These are phyloP conservation scores for Todiramphus chloris DNA, from an alignment of 2,113 vertebrate genomes.

Conservation along the genomic window DNA sequence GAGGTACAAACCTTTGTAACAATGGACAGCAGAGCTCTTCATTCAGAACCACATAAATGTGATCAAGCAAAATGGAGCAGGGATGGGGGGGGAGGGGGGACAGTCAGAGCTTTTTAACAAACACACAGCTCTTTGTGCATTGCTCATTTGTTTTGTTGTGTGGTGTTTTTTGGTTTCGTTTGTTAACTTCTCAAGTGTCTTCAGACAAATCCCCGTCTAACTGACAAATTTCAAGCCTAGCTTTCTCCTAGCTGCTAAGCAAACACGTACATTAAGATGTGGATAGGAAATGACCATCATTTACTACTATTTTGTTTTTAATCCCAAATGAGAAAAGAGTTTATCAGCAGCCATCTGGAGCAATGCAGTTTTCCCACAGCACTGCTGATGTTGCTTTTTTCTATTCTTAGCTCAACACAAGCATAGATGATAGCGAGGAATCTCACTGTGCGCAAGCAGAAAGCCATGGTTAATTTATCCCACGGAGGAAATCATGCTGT, in stretches of 20 bases:
- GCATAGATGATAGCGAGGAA: slow-evolving; percentile 33
- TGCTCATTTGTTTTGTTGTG: not conserved
- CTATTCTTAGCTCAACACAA: slow-evolving; percentile 60
- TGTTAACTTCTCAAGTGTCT: not conserved
- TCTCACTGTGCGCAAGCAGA: slow-evolving; percentile 48
- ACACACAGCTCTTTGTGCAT: not conserved
- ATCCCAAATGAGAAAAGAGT: not conserved
- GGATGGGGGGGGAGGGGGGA: too few relatives aligned
- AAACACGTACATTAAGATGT: not conserved
- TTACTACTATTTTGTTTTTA: slow-evolving; percentile 18
- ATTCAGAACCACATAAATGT: not conserved
- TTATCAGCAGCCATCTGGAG: slow-evolving; percentile 61
- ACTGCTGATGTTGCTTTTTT: slow-evolving; percentile 64
- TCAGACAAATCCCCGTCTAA: not conserved
- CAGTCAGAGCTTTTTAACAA: not conserved
- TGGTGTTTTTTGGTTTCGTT: too few relatives aligned
- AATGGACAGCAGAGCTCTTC: not conserved
- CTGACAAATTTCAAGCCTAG: not conserved
- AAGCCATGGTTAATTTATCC: slow-evolving; percentile 59
- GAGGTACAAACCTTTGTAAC: not conserved
- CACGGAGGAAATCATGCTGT: slow-evolving; percentile 55
- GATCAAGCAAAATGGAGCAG: not conserved
- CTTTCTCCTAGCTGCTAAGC: not conserved
- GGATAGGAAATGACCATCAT: not conserved
- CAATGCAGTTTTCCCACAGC: slow-evolving; percentile 56